Evolutionary conservation across 1,140 invertebrate species (phyloP), one percentile per base, ranked within the genome.

Genomic region (Zelostemma sp.): DNA sequence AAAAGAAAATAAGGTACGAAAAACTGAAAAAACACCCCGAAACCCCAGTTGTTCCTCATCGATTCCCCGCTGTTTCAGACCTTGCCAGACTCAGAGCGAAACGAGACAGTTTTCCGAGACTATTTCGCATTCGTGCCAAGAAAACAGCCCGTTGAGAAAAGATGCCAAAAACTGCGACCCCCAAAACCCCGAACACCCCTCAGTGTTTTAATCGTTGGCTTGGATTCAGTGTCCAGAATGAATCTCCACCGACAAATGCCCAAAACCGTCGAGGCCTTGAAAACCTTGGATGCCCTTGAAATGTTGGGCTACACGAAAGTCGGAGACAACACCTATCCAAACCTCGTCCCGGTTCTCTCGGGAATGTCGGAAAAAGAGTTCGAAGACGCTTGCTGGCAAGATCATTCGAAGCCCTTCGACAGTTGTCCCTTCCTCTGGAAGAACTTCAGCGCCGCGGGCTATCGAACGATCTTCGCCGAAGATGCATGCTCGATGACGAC

Each of bases 211-310:
- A 85, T 97, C 8, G 77, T 97, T 16, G 95, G 95, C 0, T 87
- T 97, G 11, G 95, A 97, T 79, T 91, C 93, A 0, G 88, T 96
- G 1, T 97, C 95, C 0, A 87, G 93, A 48, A 84, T 95, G 47
- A 95, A 96, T 83, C 91, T 95, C 55, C 88, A 92, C 41, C 87
- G 94, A 19, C 91, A 93, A 56, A 92, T 96, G 91, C 91, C 91
- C 0, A 87, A 88, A 69, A 94, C 93, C 0, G 78, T 89, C 0
- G 67, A 82, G 1, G 89, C 87, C 73, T 85, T 95, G 1, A 85
- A 88, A 62, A 80, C 88, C 8, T 80, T 92, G 5, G 86, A 85
- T 0, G 89, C 90, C 5, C 86, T 92, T 3, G 91, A 92, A 77
- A 84, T 95, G 59, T 77, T 90, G 48, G 93, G 93, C 12, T 95